Conservation (phyloP, 2,113 vertebrate genomes). For the Phyllostomus discolor region DNA sequence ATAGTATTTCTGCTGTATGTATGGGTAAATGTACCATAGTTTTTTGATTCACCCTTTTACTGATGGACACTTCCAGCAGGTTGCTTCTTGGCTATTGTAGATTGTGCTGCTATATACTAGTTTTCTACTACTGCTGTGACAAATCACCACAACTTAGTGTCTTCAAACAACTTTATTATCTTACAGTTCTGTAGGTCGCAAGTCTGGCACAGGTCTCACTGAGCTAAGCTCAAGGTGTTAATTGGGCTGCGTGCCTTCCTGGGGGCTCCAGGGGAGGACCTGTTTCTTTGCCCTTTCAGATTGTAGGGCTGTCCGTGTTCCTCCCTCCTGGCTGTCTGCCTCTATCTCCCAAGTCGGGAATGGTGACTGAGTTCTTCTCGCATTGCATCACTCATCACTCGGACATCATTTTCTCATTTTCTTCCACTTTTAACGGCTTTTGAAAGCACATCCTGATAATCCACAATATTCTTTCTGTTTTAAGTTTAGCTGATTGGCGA, state of each 20-base stretch:
- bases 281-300: not conserved
- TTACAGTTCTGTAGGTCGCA: not conserved
- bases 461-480: not conserved
- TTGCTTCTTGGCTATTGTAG: no score
- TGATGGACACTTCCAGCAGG: no score
- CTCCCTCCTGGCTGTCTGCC: not conserved
- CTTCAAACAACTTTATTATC: not conserved
- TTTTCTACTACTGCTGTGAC: not conserved
- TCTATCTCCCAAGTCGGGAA: not conserved
- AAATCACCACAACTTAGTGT: not conserved
- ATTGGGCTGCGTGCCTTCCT: not conserved
- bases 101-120: not conserved
- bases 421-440: not conserved
- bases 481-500: not conserved
- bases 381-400: not conserved
- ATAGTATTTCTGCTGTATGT: no score
- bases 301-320: rapidly evolving
- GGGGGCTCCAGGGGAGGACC: not conserved
- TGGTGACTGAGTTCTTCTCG: not conserved
- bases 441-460: not conserved
- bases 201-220: not conserved
- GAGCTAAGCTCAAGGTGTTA: not conserved
- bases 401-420: not conserved
- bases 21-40: no score
- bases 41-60: no score